These are phyloP conservation scores for Pectinophora gossypiella DNA, from an alignment of 1,140 invertebrate genomes.

Conservation along the genomic window DNA sequence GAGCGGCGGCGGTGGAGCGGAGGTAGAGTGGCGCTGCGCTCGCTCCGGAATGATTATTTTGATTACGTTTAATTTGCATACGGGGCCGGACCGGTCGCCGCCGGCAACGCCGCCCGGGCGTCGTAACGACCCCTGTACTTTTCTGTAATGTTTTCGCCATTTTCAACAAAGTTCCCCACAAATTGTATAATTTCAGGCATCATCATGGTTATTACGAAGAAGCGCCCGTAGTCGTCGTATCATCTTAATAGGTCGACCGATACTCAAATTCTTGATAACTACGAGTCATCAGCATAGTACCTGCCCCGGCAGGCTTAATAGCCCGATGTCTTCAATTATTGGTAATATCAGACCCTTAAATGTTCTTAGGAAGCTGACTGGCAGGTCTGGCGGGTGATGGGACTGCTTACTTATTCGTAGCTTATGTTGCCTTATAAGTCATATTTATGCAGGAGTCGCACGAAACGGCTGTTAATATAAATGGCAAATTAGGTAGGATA, in stretches of 20 bases:
- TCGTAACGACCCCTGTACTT: slow-evolving; percentile 66
- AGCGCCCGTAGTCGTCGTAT: slow-evolving; percentile 51
- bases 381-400: slow-evolving; percentile 26
- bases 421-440: too few species aligned
- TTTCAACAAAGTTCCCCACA: slow-evolving; percentile 72
- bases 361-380: slow-evolving; percentile 58
- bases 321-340: slow-evolving; percentile 63
- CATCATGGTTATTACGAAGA: slow-evolving; percentile 70
- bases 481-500: too few species aligned
- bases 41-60: slow-evolving; percentile 68
- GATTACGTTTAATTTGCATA: slow-evolving; percentile 74
- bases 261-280: slow-evolving; percentile 68
- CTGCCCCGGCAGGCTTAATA: slow-evolving; percentile 56
- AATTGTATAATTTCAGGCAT: slow-evolving; percentile 72
- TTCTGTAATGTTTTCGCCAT: slow-evolving; percentile 74
- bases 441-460: too few species aligned
- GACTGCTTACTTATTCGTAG: slow-evolving; percentile 32
- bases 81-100: slow-evolving; percentile 41
- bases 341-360: slow-evolving; percentile 68
- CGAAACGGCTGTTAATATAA: too few species aligned
- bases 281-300: slow-evolving; percentile 68
- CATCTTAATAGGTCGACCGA: slow-evolving; percentile 52
- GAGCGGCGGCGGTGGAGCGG: slow-evolving; percentile 6
- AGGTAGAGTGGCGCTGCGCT: slow-evolving; percentile 20
- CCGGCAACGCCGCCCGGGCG: slow-evolving; percentile 40